These are phyloP conservation scores for Alethe diademata DNA, from an alignment of 2,113 vertebrate genomes.

Conservation along the genomic window DNA sequence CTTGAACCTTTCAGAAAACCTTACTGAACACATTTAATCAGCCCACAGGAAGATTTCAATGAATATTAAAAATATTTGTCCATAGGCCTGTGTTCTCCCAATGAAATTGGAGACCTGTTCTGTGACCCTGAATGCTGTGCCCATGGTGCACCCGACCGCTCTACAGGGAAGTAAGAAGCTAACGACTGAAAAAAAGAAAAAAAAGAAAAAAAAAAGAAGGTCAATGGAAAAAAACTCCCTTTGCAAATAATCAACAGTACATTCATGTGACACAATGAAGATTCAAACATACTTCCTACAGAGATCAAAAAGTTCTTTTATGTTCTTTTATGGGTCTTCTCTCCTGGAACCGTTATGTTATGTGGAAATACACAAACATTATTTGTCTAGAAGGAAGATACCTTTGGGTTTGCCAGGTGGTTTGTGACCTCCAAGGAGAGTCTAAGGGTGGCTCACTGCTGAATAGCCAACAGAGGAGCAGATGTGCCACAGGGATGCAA, in stretches of 20 bases:
- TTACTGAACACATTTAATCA: neutral
- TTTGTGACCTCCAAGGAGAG: neutral
- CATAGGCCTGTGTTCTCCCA: neutral
- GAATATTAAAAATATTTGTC: neutral
- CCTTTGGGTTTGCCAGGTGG: neutral
- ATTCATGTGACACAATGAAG: rapidly evolving
- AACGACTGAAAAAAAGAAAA: rapidly evolving
- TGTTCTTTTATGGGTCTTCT: neutral
- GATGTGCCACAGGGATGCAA: neutral
- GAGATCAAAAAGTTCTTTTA: neutral
- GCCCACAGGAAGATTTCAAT: neutral
- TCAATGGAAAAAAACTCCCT: neutral
- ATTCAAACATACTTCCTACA: neutral
- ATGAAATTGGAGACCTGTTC: neutral
- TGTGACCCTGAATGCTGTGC: neutral
- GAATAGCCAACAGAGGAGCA: neutral
- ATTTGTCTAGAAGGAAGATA: neutral
- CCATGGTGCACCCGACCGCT: neutral
- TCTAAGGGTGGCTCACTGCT: neutral
- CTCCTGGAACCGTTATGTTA: neutral
- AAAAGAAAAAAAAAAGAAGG: too few species aligned
- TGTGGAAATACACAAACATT: neutral
- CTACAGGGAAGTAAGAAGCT: neutral
- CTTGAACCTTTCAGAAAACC: neutral
- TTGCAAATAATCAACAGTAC: neutral